These are phyloP conservation scores for Echinarachnius parma DNA, from an alignment of 53 echinoderm and acorn worm genomes.

Conservation along the genomic window DNA sequence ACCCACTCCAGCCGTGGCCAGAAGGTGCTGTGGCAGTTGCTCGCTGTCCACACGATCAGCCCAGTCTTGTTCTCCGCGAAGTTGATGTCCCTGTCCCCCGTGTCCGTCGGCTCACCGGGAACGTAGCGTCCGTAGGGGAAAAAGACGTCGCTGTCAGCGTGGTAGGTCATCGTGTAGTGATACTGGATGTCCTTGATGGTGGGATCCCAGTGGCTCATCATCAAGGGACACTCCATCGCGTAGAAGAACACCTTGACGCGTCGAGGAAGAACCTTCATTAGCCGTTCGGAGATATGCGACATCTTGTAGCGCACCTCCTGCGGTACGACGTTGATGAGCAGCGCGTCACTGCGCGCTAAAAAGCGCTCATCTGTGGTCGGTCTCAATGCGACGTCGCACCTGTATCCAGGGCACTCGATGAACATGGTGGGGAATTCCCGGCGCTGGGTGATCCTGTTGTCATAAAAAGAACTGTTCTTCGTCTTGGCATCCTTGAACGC, in stretches of 20 bases:
- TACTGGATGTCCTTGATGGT: slow-evolving; percentile 57
- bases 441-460: slow-evolving; percentile 16
- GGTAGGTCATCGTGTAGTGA: slow-evolving; percentile 69
- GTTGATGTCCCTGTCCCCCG: neutral
- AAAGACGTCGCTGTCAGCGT: slow-evolving; percentile 49
- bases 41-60: slow-evolving; percentile 73
- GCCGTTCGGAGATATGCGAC: slow-evolving; percentile 14
- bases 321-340: slow-evolving; percentile 71
- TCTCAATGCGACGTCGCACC: slow-evolving; percentile 57
- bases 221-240: slow-evolving; percentile 71
- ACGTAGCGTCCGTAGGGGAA: slow-evolving; percentile 71
- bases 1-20: slow-evolving; percentile 80
- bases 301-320: slow-evolving; percentile 49
- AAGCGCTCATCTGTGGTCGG: slow-evolving; percentile 40
- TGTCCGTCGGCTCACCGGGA: slow-evolving; percentile 44
- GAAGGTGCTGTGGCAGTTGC: slow-evolving; percentile 77
- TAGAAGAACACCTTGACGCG: slow-evolving; percentile 64
- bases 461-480: neutral
- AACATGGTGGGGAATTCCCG: slow-evolving; percentile 37
- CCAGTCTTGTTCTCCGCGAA: slow-evolving; percentile 56
- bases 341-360: slow-evolving; percentile 59
- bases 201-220: slow-evolving; percentile 73
- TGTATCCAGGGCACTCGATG: slow-evolving; percentile 54
- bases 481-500: slow-evolving; percentile 42
- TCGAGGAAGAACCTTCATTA: slow-evolving; percentile 34